Percentiles rank a stretch among this genome's conserved stretches.
These are phyloP conservation scores for Lasioglossum calceatum DNA, from an alignment of 2,888 invertebrate species.

Conservation along the genomic window DNA sequence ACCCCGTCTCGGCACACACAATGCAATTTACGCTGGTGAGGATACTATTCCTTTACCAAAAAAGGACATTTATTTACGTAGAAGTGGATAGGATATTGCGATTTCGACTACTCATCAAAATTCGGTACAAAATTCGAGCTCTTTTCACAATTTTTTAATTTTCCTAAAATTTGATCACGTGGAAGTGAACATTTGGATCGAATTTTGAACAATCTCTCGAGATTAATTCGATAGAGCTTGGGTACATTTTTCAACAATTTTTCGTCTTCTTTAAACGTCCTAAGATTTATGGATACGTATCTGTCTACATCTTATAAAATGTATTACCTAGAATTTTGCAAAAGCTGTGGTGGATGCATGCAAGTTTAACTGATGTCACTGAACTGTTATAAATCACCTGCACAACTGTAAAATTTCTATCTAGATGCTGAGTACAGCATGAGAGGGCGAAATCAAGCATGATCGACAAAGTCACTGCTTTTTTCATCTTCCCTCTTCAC, in stretches of 20 bases:
- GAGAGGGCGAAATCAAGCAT: neutral
- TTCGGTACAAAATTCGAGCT: neutral
- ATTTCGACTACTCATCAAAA: neutral
- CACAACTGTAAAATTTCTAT: constrained; percentile 2
- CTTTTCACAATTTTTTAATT: neutral
- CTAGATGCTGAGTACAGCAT: constrained; percentile 2
- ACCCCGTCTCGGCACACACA: neutral
- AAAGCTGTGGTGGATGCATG: neutral
- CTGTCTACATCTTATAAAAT: neutral
- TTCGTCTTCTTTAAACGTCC: neutral
- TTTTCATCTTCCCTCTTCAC: neutral
- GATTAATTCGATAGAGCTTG: neutral
- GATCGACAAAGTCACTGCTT: neutral
- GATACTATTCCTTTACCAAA: neutral
- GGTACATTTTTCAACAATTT: neutral
- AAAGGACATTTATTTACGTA: neutral
- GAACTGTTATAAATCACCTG: neutral
- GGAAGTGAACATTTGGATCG: no score
- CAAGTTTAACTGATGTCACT: constrained; percentile 8
- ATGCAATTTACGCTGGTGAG: neutral
- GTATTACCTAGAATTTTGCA: neutral
- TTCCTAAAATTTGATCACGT: neutral
- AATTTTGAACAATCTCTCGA: neutral
- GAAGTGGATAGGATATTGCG: neutral
- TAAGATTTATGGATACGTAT: neutral